Conservation (phyloP, 2,797 vertebrate species). For the Sarcoramphus papa region DNA sequence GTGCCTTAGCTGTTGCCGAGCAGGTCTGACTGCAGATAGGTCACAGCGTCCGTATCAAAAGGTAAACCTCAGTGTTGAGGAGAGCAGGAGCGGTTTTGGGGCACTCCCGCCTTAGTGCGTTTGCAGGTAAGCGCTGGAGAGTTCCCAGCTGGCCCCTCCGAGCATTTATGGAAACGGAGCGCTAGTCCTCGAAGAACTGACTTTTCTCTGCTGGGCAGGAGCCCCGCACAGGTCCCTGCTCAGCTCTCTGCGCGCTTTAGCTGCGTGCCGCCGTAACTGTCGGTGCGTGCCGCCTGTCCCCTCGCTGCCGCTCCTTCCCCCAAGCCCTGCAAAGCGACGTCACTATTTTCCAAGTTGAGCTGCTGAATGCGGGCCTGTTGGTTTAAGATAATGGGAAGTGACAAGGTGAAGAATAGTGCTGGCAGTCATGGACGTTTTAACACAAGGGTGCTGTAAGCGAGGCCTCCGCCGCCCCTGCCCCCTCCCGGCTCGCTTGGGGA, state of each 20-base stretch:
- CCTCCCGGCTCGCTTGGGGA: neutral
- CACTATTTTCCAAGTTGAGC: conserved; percentile 25
- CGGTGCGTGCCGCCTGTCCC: neutral
- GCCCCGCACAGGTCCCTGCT: neutral
- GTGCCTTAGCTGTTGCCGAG: no score
- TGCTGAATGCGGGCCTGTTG: conserved; percentile 50
- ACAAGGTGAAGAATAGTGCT: conserved; percentile 72
- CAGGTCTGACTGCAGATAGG: neutral
- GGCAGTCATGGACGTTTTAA: conserved; percentile 66
- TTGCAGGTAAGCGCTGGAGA: neutral
- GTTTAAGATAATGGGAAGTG: conserved; percentile 71
- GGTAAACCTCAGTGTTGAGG: neutral
- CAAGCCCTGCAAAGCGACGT: neutral
- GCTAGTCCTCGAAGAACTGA: accelerated
- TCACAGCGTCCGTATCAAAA: accelerated
- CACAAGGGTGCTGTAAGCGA: conserved; percentile 66
- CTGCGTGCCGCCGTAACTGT: neutral
- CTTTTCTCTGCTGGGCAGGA: neutral
- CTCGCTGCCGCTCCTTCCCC: neutral
- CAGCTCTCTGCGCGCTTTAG: neutral
- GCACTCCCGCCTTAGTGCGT: neutral
- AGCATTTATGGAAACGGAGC: neutral
- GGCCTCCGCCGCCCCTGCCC: conserved; percentile 36
- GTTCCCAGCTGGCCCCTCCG: neutral
- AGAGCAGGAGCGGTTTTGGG: neutral